A percentile compares a stretch with the other conserved stretches of the same genome.
These are phyloP conservation scores for Anthopleura sola DNA, from an alignment of 64 coral and sea anemone genomes.

Conservation along the genomic window DNA sequence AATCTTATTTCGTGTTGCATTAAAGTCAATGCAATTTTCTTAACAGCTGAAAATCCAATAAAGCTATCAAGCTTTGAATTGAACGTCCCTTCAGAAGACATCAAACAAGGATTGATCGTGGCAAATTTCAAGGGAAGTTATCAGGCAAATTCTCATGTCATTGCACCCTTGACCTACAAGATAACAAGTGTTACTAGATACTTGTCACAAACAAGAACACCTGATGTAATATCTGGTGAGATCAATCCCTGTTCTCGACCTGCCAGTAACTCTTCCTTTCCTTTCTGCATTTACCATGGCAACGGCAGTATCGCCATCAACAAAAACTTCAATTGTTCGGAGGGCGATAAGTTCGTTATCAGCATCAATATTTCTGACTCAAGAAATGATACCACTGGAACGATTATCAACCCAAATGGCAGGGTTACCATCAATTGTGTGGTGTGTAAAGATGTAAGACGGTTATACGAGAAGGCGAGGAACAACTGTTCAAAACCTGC, in stretches of 20 bases:
- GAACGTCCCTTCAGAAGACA: not conserved
- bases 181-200: constrained; percentile 28
- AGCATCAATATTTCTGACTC: not conserved
- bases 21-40: not conserved
- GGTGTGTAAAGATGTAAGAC: not conserved
- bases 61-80: not conserved
- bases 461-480: too few relatives aligned
- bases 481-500: not conserved
- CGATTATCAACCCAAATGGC: not conserved
- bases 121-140: not conserved
- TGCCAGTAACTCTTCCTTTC: not conserved
- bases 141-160: constrained; percentile 14
- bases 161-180: constrained; percentile 22
- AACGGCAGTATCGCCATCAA: not conserved
- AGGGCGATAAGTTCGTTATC: not conserved
- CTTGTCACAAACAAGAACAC: not conserved
- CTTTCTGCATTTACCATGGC: not conserved
- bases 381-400: not conserved
- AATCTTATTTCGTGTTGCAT: too few relatives aligned
- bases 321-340: not conserved
- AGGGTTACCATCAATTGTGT: not conserved
- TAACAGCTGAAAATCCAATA: not conserved
- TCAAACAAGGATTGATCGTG: too few relatives aligned
- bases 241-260: not conserved
- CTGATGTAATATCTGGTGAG: not conserved